phyloP scores from a whole-genome alignment of 2,797 vertebrate species.

The Arnoldichthys spilopterus region DNA sequence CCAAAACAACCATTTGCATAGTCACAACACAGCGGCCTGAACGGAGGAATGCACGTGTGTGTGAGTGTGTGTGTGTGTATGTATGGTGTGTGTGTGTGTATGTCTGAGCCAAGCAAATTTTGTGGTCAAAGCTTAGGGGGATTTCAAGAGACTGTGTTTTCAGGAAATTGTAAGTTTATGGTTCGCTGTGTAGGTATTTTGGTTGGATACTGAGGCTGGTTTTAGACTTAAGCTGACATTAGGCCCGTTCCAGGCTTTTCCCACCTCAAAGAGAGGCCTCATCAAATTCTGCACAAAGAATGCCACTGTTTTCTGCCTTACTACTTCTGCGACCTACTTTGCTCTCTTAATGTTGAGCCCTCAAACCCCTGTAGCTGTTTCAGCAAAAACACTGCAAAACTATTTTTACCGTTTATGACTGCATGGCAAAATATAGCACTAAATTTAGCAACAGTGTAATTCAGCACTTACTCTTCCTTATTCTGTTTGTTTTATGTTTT shows the following conservation, averaged over 20 bases:
- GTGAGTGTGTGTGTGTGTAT: constrained; percentile 19
- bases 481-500: neutral
- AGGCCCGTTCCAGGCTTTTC: constrained; percentile 25
- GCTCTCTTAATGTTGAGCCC: constrained; percentile 6
- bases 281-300: constrained; percentile 38
- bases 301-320: constrained; percentile 23
- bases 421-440: neutral
- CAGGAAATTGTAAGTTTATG: constrained; percentile 59
- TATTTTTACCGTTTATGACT: constrained; percentile 16
- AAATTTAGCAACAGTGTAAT: constrained; percentile 7
- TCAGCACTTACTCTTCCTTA: neutral
- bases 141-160: constrained; percentile 52
- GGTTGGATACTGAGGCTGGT: constrained; percentile 44
- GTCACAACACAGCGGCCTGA: constrained; percentile 20
- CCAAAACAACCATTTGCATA: constrained; percentile 42
- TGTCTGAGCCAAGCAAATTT: constrained; percentile 38
- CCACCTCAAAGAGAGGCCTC: constrained; percentile 29
- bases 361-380: constrained; percentile 28
- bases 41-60: constrained; percentile 20
- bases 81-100: neutral
- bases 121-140: constrained; percentile 51
- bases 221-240: constrained; percentile 39
- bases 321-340: neutral
- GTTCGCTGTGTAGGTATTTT: constrained; percentile 50
- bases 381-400: neutral